Percentiles rank a stretch among this genome's conserved stretches.
These are phyloP conservation scores for Dusona sp. DNA, from an alignment of 2,888 invertebrate genomes.

Conservation along the genomic window DNA sequence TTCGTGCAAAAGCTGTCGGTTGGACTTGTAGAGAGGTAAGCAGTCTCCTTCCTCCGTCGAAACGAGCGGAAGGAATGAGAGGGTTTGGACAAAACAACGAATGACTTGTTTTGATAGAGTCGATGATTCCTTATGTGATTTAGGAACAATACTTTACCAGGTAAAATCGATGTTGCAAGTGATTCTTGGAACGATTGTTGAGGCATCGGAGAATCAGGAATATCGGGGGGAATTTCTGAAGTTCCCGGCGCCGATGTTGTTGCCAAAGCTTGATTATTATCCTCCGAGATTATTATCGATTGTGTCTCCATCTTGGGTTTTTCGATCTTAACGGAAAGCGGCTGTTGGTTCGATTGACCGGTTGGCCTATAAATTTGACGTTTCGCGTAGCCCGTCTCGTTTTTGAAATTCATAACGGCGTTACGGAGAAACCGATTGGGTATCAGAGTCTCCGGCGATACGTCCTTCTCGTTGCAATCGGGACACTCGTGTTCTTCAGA, in stretches of 20 bases:
- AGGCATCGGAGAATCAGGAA: slow-evolving; percentile 10
- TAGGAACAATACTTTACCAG: slow-evolving; percentile 51
- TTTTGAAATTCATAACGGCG: slow-evolving; percentile 95
- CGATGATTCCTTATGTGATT: neutral
- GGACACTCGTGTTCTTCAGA: slow-evolving; percentile 98
- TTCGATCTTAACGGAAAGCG: slow-evolving; percentile 54
- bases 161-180: slow-evolving; percentile 27
- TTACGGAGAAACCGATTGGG: slow-evolving; percentile 96
- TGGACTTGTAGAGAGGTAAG: too few relatives aligned
- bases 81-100: neutral
- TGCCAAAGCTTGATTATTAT: slow-evolving; percentile 31
- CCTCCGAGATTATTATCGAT: slow-evolving; percentile 18
- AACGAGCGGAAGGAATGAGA: neutral
- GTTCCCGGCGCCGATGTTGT: neutral
- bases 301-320: slow-evolving; percentile 59
- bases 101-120: neutral
- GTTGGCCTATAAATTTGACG: slow-evolving; percentile 80
- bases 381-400: slow-evolving; percentile 95
- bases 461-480: slow-evolving; percentile 96
- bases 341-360: slow-evolving; percentile 46
- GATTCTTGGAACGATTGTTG: slow-evolving; percentile 55
- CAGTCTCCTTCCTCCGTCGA: too few relatives aligned
- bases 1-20: too few relatives aligned
- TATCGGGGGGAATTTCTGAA: slow-evolving; percentile 31
- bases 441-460: slow-evolving; percentile 96